Percentiles rank a stretch among this genome's conserved stretches.
Evolutionary conservation across 37 sponge, comb jelly and placozoan genomes (phyloP).

Genomic region (Petrosia ficiformis): DNA sequence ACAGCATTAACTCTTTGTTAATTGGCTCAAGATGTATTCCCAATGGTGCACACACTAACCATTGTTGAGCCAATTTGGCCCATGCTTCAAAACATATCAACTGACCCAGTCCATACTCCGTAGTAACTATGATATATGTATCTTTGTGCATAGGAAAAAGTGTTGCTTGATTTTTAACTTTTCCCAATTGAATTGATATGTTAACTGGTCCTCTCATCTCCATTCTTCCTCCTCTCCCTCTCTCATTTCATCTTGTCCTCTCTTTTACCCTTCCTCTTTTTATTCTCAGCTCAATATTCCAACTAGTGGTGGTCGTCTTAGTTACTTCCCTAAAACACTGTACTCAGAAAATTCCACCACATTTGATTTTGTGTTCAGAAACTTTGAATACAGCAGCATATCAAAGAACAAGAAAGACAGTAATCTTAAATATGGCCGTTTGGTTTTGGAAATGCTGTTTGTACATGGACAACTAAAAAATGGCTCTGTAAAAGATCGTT

Average conservation of each 20-base stretch:
- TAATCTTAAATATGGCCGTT: neutral
- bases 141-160: too few relatives aligned
- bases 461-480: constrained; percentile 39
- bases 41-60: too few relatives aligned
- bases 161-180: too few relatives aligned
- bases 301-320: neutral
- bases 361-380: constrained; percentile 21
- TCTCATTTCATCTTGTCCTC: neutral
- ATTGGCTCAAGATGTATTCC: too few relatives aligned
- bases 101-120: too few relatives aligned
- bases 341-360: constrained; percentile 49
- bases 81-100: too few relatives aligned
- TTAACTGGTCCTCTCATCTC: constrained; percentile 2
- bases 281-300: constrained; percentile 10
- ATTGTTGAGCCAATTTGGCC: too few relatives aligned
- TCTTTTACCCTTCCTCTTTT: neutral
- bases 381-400: constrained; percentile 4
- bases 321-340: constrained; percentile 32
- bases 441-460: constrained; percentile 56
- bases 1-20: too few relatives aligned
- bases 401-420: neutral
- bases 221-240: neutral
- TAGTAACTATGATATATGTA: too few relatives aligned
- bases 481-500: neutral
- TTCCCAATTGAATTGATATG: too few relatives aligned